Base-by-base conservation (phyloP, 1,140 invertebrate genomes). In the Megalopta genalis region DNA sequence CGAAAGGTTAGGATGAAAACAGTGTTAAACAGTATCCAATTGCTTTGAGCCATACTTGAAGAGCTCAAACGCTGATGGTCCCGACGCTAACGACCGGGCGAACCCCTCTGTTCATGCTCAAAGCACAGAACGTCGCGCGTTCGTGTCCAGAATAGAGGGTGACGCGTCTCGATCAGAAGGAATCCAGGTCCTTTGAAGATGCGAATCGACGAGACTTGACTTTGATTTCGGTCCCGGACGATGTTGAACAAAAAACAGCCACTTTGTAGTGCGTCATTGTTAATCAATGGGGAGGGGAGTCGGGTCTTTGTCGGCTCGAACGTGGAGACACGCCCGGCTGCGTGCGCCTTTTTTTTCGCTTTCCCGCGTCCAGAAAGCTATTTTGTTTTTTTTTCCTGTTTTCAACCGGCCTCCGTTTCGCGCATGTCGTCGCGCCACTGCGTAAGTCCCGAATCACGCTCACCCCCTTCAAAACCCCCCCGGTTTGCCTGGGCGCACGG, bases 201-300 rank as follows among this genome's bases (percentile, higher is more conserved):
- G 62, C n/a, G 37, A 27, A 57, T 32, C 54, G 32, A 39, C 60
- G 54, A 5, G 52, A n/a, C 52, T 39, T 21, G 60, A 72, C 68
- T 78, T 78, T 78, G 76, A 72, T 78, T 78, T 57, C 46, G 18
- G 21, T 21, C 18, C 18, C 14, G 7, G 49, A 37, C 62, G 25
- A 64, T 27, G 27, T n/a, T 4, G 57, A 18, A 46, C 25, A 62
- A 77, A 78, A 78, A 72, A 46, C 25, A 5, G 16, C 60, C 69
- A 72, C 76, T 71, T 78, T 78, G 76, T 78, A 78, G 60, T 23
- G 59, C 59, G 76, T 72, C 69, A 52, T 32, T 25, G 76, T 27
- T 78, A 73, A 79, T 79, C 70, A 79, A 79, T 74, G 71, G 77
- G 57, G 14, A 2, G 77, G 57, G 14, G n/a, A n/a, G 42, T 23